phyloP scores from a whole-genome alignment of 2,797 vertebrate genomes.

The Artibeus lituratus region DNA sequence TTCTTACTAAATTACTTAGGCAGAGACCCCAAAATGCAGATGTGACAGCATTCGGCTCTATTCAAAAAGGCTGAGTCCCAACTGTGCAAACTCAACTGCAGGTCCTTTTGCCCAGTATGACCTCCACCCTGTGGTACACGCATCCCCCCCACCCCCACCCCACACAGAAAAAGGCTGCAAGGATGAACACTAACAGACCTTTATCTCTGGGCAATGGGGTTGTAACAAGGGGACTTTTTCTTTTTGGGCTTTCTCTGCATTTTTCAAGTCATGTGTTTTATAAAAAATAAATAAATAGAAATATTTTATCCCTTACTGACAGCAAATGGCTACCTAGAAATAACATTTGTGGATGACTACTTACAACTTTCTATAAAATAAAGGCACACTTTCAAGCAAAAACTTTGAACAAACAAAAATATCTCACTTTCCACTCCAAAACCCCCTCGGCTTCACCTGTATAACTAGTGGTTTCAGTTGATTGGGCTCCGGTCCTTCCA shows the following conservation, averaged over 20 bases:
- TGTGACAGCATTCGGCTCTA: neutral
- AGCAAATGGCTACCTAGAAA: neutral
- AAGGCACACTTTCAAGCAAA: neutral
- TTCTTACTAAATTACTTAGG: neutral
- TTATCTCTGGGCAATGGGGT: neutral
- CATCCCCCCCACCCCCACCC: too few relatives aligned
- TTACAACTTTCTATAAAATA: neutral
- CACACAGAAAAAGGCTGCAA: neutral
- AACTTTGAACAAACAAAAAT: neutral
- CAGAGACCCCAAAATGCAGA: neutral
- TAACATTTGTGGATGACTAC: neutral
- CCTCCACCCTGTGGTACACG: neutral
- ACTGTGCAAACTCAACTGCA: neutral
- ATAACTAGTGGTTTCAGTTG: constrained; percentile 96
- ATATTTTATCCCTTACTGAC: neutral
- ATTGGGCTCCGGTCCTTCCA: constrained; percentile 96
- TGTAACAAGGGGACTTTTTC: neutral
- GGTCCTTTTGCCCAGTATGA: neutral
- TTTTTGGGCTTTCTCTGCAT: neutral
- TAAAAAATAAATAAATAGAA: neutral
- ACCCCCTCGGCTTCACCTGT: constrained; percentile 80
- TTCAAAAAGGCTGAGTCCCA: neutral
- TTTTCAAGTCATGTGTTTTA: neutral
- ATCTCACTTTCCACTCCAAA: neutral
- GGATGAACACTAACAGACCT: neutral